Evolutionary conservation across 1,140 invertebrate species (phyloP).

Genomic region (Aphis gossypii): DNA sequence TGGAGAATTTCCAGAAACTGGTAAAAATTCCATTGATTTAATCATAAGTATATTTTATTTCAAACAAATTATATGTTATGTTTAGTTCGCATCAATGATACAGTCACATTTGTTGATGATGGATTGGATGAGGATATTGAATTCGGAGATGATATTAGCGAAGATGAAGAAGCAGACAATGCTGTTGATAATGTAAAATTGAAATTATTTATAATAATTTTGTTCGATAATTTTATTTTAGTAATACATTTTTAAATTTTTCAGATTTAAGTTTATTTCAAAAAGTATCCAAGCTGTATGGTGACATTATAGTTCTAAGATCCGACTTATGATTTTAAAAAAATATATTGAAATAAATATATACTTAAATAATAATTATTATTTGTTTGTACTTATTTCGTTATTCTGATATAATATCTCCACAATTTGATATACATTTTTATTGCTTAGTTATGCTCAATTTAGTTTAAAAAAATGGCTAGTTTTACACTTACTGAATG

Average conservation of each 20-base stretch:
- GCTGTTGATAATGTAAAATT: slow-evolving; percentile 70
- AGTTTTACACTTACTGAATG: neutral
- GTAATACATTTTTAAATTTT: slow-evolving; percentile 20
- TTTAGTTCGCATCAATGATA: slow-evolving; percentile 89
- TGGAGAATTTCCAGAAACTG: slow-evolving; percentile 96
- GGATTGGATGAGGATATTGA: slow-evolving; percentile 94
- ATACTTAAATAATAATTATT: neutral
- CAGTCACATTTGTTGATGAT: slow-evolving; percentile 91
- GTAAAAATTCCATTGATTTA: neutral
- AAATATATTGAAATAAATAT: slow-evolving; percentile 39
- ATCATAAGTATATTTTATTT: neutral
- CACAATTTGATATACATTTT: neutral
- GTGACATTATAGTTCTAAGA: slow-evolving; percentile 24
- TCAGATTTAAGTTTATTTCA: slow-evolving; percentile 43
- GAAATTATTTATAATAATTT: neutral
- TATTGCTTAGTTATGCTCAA: neutral
- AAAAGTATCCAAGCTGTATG: neutral
- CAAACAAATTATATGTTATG: neutral
- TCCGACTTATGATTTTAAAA: slow-evolving; percentile 13
- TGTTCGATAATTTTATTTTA: neutral
- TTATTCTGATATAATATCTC: neutral
- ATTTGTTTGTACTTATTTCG: neutral
- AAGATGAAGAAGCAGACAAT: slow-evolving; percentile 81
- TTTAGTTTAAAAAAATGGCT: too few relatives aligned
- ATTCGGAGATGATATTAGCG: slow-evolving; percentile 90